Evolutionary conservation across 2,113 vertebrate species (phyloP), one percentile per base, ranked within the genome.

Genomic region (Chrysemys picta): DNA sequence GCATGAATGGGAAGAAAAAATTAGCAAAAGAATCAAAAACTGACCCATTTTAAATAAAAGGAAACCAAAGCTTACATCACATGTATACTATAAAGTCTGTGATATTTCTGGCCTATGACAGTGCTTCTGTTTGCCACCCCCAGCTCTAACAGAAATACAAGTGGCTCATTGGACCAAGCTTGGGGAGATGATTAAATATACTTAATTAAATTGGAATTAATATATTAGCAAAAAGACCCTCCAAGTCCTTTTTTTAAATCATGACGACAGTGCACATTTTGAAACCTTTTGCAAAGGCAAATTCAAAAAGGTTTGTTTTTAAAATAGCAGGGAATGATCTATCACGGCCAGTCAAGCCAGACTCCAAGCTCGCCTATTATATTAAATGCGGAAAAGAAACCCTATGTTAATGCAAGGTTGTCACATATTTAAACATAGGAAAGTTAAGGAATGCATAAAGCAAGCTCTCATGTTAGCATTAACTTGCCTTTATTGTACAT

Each of bases 11-110:
- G 1, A 80, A 94, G 27, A 35, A 93, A 12, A 49, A 87, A 69
- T 47, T 42, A 89, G 50, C 38, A 49, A 88, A 93, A 25, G 72
- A 96, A 52, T 91, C 52, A 89, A 92, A 84, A 80, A 38, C 49
- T 89, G 89, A 94, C 89, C 89, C 53, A 90, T 54, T 82, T 91
- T 94, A 90, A 89, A 90, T n/a, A 69, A 80, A 89, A 85, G 56
- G 21, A 94, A 80, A 82, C 5, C 81, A 91, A 76, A 21, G 19
- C 69, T 69, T 69, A 35, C n/a, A 31, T 93, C n/a, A 62, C 19
- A 16, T 21, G 78, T 84, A 88, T 82, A 35, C 81, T 80, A 17
- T 93, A 2, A 80, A 91, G 14, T 85, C 47, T 75, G 62, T 65
- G 12, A 5, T 90, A 38, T 3, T 86, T 95, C 94, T 82, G 1